Conservation (phyloP, 2,888 invertebrate species). For the Spisula solida region DNA sequence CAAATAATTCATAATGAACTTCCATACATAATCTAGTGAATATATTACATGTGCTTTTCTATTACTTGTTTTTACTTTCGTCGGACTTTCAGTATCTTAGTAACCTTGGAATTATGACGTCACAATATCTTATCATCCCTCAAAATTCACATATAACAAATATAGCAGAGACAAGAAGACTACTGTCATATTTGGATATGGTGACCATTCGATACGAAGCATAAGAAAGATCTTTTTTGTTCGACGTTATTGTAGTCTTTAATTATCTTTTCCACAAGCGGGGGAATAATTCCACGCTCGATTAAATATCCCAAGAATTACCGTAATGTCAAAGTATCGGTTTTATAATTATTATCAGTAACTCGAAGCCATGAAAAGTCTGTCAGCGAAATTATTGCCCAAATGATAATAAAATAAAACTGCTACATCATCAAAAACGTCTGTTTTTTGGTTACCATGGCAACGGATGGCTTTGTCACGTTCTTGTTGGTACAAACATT, state of each 20-base stretch:
- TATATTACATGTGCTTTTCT: too few species aligned
- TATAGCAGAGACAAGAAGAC: too few species aligned
- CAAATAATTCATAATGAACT: too few species aligned
- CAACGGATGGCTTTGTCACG: background rate
- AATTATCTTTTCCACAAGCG: background rate
- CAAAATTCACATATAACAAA: too few species aligned
- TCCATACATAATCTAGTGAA: too few species aligned
- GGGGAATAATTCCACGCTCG: background rate
- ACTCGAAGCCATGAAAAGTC: background rate
- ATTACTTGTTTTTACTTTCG: too few species aligned
- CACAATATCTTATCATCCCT: too few species aligned
- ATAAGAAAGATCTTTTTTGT: background rate
- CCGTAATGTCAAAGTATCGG: conserved; percentile 10
- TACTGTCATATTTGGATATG: too few species aligned
- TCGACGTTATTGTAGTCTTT: background rate
- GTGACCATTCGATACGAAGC: background rate
- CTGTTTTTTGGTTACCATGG: background rate
- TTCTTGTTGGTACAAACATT: background rate
- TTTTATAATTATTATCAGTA: conserved; percentile 14
- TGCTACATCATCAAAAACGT: background rate
- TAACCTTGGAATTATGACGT: too few species aligned
- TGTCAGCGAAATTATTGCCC: background rate
- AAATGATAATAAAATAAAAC: conserved; percentile 12
- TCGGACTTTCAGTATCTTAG: too few species aligned
- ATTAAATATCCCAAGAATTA: background rate